Conservation (phyloP, 64 coral and sea anemone genomes). For the Actinia equina region DNA sequence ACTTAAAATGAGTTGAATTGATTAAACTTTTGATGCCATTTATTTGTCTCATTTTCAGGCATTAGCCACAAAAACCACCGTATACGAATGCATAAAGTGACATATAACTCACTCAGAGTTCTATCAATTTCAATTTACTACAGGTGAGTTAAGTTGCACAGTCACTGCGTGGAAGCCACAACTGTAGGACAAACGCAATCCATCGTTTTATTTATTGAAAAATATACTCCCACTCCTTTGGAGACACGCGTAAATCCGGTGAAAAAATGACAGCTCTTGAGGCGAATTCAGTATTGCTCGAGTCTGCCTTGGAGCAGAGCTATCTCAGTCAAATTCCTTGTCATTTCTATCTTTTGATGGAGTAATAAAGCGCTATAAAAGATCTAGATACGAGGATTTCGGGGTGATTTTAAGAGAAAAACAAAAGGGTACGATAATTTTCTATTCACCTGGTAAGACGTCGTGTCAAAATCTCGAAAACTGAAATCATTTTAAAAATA, state of each 20-base stretch:
- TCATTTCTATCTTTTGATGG: background rate
- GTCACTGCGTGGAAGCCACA: background rate
- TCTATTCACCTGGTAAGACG: too few relatives aligned
- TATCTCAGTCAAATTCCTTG: background rate
- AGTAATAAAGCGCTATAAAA: background rate
- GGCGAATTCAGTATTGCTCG: background rate
- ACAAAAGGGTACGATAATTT: too few relatives aligned
- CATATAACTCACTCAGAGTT: background rate
- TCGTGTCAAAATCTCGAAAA: too few relatives aligned
- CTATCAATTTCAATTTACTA: background rate
- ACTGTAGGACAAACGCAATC: background rate
- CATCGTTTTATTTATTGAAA: background rate
- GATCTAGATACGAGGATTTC: background rate
- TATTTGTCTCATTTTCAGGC: background rate
- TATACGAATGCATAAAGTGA: background rate
- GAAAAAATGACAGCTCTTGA: background rate
- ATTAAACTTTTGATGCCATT: background rate
- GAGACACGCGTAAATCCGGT: background rate
- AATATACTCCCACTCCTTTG: background rate
- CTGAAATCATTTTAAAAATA: too few relatives aligned
- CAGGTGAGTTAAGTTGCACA: background rate
- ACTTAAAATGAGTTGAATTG: background rate
- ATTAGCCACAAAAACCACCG: background rate
- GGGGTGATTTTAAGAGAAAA: background rate
- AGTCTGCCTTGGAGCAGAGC: background rate